These are phyloP conservation scores for Proctacanthus coquilletti DNA, from an alignment of 1,140 invertebrate species.

Conservation along the genomic window DNA sequence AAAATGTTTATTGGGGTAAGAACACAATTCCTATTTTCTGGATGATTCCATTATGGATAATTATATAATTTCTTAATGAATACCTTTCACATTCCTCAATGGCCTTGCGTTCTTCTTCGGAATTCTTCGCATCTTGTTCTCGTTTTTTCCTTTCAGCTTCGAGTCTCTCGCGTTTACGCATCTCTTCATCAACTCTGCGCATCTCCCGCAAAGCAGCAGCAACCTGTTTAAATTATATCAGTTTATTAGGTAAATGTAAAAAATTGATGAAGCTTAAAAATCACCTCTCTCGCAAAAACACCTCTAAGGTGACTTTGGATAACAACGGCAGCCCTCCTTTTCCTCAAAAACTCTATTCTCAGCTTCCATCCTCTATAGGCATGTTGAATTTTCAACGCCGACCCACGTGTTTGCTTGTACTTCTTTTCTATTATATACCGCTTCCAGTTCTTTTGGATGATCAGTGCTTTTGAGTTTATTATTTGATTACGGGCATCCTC, in stretches of 20 bases:
- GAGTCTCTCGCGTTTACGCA: constrained; percentile 54
- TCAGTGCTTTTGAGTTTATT: constrained; percentile 50
- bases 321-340: constrained; percentile 69
- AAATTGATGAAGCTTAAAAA: not conserved
- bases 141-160: constrained; percentile 16
- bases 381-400: constrained; percentile 67
- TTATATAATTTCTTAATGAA: constrained; percentile 6
- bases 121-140: constrained; percentile 19
- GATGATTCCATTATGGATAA: too few relatives aligned
- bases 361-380: constrained; percentile 76
- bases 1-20: too few relatives aligned
- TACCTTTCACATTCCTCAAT: constrained; percentile 38
- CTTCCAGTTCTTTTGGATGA: constrained; percentile 66
- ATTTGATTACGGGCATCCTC: constrained; percentile 62
- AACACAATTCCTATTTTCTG: too few relatives aligned
- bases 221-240: constrained; percentile 26
- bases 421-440: constrained; percentile 46
- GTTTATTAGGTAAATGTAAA: not conserved
- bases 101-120: constrained; percentile 28
- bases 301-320: constrained; percentile 81
- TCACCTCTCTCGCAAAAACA: constrained; percentile 72
- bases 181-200: constrained; percentile 82
- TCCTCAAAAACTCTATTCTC: constrained; percentile 64
- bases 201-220: constrained; percentile 75
- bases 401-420: constrained; percentile 48